A percentile compares a stretch with the other conserved stretches of the same genome.
Conservation (phyloP, 2,888 invertebrate genomes). For the Chaitophorus viminalis region DNA sequence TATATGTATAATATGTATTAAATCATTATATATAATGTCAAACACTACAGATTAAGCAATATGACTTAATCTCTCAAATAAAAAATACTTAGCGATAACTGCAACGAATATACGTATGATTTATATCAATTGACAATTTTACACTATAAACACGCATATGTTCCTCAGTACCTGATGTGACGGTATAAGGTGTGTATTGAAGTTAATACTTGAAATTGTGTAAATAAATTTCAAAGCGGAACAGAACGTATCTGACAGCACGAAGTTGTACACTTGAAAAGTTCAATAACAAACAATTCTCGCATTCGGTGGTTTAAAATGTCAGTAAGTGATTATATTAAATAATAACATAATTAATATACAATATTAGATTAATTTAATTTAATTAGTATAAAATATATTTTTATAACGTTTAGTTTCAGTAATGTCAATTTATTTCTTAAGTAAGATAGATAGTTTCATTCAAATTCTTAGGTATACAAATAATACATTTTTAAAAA, state of each 20-base stretch:
- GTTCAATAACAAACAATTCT: background rate
- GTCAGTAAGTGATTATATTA: slow-evolving; percentile 23
- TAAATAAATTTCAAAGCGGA: background rate
- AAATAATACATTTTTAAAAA: too few relatives aligned
- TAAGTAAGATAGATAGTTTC: too few relatives aligned
- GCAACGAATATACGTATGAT: slow-evolving; percentile 13
- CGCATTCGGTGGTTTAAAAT: background rate
- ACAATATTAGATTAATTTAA: too few relatives aligned
- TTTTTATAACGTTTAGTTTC: too few relatives aligned
- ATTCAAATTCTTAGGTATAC: too few relatives aligned
- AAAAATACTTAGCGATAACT: slow-evolving; percentile 29
- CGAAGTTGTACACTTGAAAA: background rate
- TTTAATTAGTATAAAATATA: too few relatives aligned
- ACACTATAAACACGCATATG: slow-evolving; percentile 13
- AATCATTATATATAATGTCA: slow-evolving; percentile 24
- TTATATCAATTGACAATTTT: slow-evolving; percentile 46
- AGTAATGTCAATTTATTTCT: too few relatives aligned
- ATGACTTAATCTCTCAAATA: slow-evolving; percentile 40
- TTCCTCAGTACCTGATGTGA: slow-evolving; percentile 23
- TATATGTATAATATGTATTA: too few relatives aligned
- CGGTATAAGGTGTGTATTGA: slow-evolving; percentile 17
- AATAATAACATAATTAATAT: background rate
- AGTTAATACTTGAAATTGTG: background rate
- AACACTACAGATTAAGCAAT: slow-evolving; percentile 23
- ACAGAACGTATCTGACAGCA: background rate